Evolutionary conservation across 2,888 invertebrate species (phyloP), one percentile per base, ranked within the genome.

Genomic region (Dermolepida albohirtum): DNA sequence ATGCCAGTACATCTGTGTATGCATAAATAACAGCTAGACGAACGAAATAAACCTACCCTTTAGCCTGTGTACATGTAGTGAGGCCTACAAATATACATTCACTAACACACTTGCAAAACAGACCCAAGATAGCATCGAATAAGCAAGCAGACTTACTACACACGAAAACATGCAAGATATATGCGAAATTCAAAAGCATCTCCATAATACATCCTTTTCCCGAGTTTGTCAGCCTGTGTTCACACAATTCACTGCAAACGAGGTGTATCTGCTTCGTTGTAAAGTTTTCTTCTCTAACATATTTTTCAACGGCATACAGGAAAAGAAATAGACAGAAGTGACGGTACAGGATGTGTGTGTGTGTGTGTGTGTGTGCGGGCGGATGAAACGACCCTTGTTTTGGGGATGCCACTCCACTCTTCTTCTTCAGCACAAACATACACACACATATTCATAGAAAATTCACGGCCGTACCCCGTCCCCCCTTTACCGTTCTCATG

Each of bases 211-310:
- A 59, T 59, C 47, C 47, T 29, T 59, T 47, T 29, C 59, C 55
- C 29, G 34, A 44, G 59, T 59, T 59, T 59, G 59, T 59, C 44
- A 59, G 44, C 10, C 29, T 47, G 44, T 47, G 59, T 59, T 59
- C 59, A 16, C 59, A 59, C 59, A 59, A 59, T 59, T 59, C 59
- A 44, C 59, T 59, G 44, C 59, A 59, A 59, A 59, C 59, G 59
- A 59, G 59, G 59, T 59, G 59, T 59, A 59, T 59, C 59, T 47
- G 16, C 44, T 29, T 34, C 10, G 34, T 10, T 34, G 34, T 8
- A 34, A 34, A 34, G 34, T 34, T 34, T 10, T 34, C 34, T 10
- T 6, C 6, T 34, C 10, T 6, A 34, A 34, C 34, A 34, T 34
- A 34, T 34, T 34, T 10, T 34, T 34, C 34, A 34, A 34, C 34